phyloP scores from a whole-genome alignment of 1,140 invertebrate species.

The Hormaphis cornu region DNA sequence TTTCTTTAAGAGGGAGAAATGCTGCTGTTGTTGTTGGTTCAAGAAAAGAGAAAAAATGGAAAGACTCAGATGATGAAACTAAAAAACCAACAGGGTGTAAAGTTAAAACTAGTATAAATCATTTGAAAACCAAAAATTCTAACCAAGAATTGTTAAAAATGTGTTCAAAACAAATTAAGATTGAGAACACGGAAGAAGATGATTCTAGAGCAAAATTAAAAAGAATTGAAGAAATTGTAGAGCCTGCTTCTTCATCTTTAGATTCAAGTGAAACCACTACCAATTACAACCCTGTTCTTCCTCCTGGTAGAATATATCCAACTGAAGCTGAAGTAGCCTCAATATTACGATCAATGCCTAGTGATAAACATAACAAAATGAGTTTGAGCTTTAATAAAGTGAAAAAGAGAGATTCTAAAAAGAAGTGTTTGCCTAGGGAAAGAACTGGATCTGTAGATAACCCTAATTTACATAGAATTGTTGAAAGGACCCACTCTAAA shows the following conservation, averaged over 20 bases:
- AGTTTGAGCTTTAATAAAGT: conserved; percentile 36
- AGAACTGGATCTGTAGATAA: conserved; percentile 19
- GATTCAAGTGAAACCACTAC: background rate
- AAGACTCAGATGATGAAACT: conserved; percentile 33
- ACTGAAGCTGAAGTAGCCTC: conserved; percentile 39
- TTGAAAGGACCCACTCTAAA: conserved; percentile 19
- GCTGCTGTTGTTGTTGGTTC: conserved; percentile 77
- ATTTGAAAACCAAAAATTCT: conserved; percentile 21
- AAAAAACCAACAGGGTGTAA: conserved; percentile 29
- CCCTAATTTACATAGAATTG: conserved; percentile 22
- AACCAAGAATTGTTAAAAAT: conserved; percentile 27
- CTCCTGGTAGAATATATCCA: conserved; percentile 35
- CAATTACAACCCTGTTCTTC: conserved; percentile 22
- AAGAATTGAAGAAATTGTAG: conserved; percentile 17
- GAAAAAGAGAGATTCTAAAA: conserved; percentile 48
- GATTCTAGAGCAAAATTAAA: conserved; percentile 23
- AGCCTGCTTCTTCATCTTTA: conserved; percentile 36
- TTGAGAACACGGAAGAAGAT: conserved; percentile 21
- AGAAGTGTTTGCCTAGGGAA: conserved; percentile 46
- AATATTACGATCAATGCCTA: conserved; percentile 38
- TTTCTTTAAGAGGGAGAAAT: conserved; percentile 73
- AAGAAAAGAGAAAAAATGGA: conserved; percentile 58
- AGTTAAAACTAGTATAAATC: conserved; percentile 16
- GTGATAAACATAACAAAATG: conserved; percentile 36
- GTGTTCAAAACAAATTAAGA: conserved; percentile 26